Evolutionary conservation across 2,113 vertebrate species (phyloP), one percentile per base, ranked within the genome.

Genomic region (Mobula hypostoma): DNA sequence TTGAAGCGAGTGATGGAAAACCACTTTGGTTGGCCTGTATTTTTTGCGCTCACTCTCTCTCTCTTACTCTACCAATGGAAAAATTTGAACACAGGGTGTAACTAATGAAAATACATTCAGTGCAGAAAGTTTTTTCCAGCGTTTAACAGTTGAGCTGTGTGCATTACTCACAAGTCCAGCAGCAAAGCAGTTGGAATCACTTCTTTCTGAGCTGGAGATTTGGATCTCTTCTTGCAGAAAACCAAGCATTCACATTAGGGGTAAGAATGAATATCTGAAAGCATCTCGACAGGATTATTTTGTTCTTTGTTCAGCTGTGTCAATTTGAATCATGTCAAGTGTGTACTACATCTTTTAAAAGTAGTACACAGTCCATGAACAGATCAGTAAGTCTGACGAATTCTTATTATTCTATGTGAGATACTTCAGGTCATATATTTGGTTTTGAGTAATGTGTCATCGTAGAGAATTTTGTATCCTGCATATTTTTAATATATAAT

Each of bases 31-130:
- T 96, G 96, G 96, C 95, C 96, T 97, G 97, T 97, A 95, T 98
- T 97, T 96, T 95, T 82, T 36, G 56, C 48, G 27, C 83, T 61
- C 83, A 19, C 36, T 7, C 80, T 48, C 82, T 58, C 56, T 87
- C 24, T 21, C n/a, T 24, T 7, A 27, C 94, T 97, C 94, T 95
- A 95, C 97, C 97, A 98, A 97, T 97, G 98, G 98, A 97, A 97
- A 98, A 98, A 98, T 96, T 94, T 96, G 96, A 97, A 95, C 94
- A 95, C 95, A 97, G 97, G 97, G 97, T 96, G 97, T 96, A 96
- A 96, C 96, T 96, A 97, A 97, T 97, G 95, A 95, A 97, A 97
- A 97, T 97, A 97, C 78, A 96, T 94, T 95, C 96, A 96, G 96
- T 94, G 63, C 95, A 95, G 94, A 96, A 94, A 96, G 95, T 95